Evolutionary conservation across 2,888 invertebrate species (phyloP), one percentile per base, ranked within the genome.

Genomic region (Vesta saturnalis): DNA sequence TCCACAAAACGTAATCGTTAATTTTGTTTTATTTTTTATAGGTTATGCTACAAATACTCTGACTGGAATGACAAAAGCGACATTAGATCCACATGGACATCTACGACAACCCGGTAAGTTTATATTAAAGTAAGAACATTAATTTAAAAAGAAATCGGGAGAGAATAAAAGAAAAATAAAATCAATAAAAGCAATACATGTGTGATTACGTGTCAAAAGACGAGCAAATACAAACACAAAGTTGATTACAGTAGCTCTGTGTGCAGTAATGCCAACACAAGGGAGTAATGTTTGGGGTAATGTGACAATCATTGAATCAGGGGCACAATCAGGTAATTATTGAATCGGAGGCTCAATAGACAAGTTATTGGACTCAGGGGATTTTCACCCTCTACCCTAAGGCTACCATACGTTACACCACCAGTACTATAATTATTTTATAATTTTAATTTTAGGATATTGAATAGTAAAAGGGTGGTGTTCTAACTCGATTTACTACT

Each of bases 51-150:
- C 92, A 83, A 94, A 95, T 86, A 89, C 92, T 60, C 84, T 94
- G 81, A 89, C 89, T 76, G 91, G 89, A 73, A 92, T 92, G 91
- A 92, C 92, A 72, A 94, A 94, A 84, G 89, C 93, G 78, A 91
- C 93, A 75, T 86, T 95, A 84, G 95, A 95, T 85, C 92, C 94
- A 60, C 95, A 95, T 86, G 89, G 94, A 80, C 95, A 95, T 86
- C 90, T 95, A 78, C 89, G 95, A 82, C 95, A 95, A 87, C 94
- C 95, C 87, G 94, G 95, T 94, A 84, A 87, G 87, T 79, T 47
- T 43, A 3, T 21, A 15, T 60, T 60, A 4, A 14, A 46, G 19
- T 39, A 35, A 35, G 14, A 2, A 12, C 15, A 21, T 19, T 49
- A 18, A 18, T 18, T 49, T 8, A 49, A 4, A 15, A 39, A 39